Base-by-base conservation (phyloP, 2,888 invertebrate species). In the Parnassius orleans region DNA sequence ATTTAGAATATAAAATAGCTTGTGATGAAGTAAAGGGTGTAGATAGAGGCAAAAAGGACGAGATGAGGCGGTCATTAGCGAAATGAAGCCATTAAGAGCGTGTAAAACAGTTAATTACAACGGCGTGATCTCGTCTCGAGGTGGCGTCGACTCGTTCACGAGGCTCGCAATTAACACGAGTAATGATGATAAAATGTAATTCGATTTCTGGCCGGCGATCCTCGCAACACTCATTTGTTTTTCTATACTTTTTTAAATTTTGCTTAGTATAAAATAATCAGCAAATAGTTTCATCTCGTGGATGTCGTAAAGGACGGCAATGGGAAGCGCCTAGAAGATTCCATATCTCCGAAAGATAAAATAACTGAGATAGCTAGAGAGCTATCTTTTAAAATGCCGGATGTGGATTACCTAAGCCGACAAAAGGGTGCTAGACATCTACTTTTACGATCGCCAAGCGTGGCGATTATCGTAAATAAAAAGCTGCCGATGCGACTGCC, bases 81-180 rank as follows among this genome's bases (percentile, higher is more conserved):
- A 76, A 86, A 89, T 90, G 80, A 86, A 90, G 86, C 81, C 83
- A 85, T 90, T 88, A 88, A 83, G 80, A 85, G 84, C 81, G 86
- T 85, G 88, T 89, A 89, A 90, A 89, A 85, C 86, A 88, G 88
- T 83, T 89, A 88, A 90, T 90, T 87, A 87, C 80, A 75, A 60
- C 64, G 70, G 68, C 66, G 77, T 80, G 81, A 82, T 86, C 81
- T 82, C 78, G 69, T 69, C 73, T 72, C 73, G 72, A 76, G 75
- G 71, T 73, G 76, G 73, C 73, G 58, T 47, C 53, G 57, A 41
- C 19, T 59, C 52, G 42, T 48, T 56, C 60, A 51, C 46, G 56
- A 41, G 54, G 52, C 33, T 44, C 64, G 60, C 64, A 54, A 61
- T 58, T 44, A 44, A 53, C 57, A 42, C 59, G 14, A 51, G 46